Evolutionary conservation across 2,113 vertebrate genomes (phyloP).

Genomic region (Erinaceus europaeus): DNA sequence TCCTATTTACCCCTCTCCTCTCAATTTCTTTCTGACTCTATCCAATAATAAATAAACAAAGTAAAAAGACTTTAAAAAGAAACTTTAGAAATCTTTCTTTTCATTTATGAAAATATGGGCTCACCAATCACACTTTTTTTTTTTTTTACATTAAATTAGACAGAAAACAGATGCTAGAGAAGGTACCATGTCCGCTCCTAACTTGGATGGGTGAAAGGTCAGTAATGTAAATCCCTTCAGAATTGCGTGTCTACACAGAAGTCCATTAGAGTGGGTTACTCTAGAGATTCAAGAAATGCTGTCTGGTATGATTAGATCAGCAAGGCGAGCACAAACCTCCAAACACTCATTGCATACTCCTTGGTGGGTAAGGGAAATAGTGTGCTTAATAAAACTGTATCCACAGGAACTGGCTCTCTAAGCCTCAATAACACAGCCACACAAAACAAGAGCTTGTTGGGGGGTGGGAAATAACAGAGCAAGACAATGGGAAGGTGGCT

Average conservation of each 20-base stretch:
- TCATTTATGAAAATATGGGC: neutral
- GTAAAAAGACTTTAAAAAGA: too few species aligned
- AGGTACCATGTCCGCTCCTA: neutral
- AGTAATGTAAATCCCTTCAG: neutral
- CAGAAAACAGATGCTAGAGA: neutral
- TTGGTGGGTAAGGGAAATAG: neutral
- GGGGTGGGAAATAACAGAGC: neutral
- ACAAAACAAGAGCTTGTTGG: conserved; percentile 6
- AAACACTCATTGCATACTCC: conserved; percentile 26
- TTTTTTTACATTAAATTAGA: neutral
- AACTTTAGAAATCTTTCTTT: too few species aligned
- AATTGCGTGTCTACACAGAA: conserved; percentile 5
- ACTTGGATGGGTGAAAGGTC: neutral
- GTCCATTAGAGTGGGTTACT: neutral
- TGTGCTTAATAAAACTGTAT: conserved; percentile 51
- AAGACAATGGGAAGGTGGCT: neutral
- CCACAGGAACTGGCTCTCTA: neutral
- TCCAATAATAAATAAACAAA: too few species aligned
- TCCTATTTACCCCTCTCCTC: too few species aligned
- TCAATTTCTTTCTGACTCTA: too few species aligned
- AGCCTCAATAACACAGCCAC: neutral
- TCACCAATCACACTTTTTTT: neutral
- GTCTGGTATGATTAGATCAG: conserved; percentile 35
- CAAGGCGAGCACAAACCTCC: neutral
- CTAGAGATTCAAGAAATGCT: neutral